phyloP scores from a whole-genome alignment of 2,888 invertebrate genomes.

The Camptogramma bilineatum region DNA sequence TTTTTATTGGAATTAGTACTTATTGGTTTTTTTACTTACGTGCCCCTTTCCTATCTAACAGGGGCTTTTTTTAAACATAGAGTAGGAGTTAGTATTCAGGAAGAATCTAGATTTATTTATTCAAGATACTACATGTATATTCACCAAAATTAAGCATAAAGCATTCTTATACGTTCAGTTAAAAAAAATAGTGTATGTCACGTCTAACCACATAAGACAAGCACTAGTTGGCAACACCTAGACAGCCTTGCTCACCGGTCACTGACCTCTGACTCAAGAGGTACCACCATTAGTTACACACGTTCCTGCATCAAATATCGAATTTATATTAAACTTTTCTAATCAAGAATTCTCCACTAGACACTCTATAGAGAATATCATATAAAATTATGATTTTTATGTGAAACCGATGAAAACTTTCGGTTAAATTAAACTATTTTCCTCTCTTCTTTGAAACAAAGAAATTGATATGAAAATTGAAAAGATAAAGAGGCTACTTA shows the following conservation, averaged over 20 bases:
- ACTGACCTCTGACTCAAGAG: constrained; percentile 35
- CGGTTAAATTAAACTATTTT: not conserved
- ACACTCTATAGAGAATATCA: constrained; percentile 24
- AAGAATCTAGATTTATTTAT: too few relatives aligned
- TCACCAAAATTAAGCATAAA: too few relatives aligned
- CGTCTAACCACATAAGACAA: not conserved
- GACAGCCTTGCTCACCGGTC: constrained; percentile 42
- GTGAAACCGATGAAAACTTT: constrained; percentile 15
- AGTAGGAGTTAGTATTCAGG: too few relatives aligned
- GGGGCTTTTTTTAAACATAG: too few relatives aligned
- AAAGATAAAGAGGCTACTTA: not conserved
- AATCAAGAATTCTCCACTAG: constrained; percentile 35
- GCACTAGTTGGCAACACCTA: constrained; percentile 34
- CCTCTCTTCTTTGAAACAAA: not conserved
- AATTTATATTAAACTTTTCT: constrained; percentile 39
- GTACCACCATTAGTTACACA: constrained; percentile 43
- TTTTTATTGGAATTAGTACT: too few relatives aligned
- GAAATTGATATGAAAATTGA: not conserved
- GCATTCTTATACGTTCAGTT: too few relatives aligned
- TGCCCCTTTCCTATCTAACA: too few relatives aligned
- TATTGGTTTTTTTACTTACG: too few relatives aligned
- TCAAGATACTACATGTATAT: too few relatives aligned
- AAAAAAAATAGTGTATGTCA: too few relatives aligned
- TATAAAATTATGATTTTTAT: constrained; percentile 29
- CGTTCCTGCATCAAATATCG: constrained; percentile 36